Evolutionary conservation across 2,113 vertebrate genomes (phyloP), one percentile per base, ranked within the genome.

Genomic region (Pseudorasbora parva): DNA sequence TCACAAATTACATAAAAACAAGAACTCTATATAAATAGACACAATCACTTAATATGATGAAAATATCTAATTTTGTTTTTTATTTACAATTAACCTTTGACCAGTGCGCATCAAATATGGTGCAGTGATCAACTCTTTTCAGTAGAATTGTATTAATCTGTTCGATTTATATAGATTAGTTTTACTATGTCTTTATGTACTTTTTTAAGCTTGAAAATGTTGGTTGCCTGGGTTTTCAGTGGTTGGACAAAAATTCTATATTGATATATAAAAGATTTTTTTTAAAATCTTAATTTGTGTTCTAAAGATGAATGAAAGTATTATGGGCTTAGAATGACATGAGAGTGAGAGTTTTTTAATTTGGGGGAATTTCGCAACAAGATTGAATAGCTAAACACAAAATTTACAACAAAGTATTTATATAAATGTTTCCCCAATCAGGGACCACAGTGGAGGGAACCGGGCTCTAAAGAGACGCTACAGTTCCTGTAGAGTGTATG

Each of bases 371-470:
- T 5, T 8, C 5, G 10, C 8, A 68, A 10, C 3, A 9, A 66
- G 27, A 37, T 21, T 9, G 3, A 37, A 33, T 66, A 37, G 8
- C 30, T 21, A 66, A 37, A 66, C 30, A 37, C 30, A 3, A 5
- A 37, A 37, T 21, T 37, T 7, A 19, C 30, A 33, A 75, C 15
- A n/a, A 5, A 19, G 14, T 12, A 47, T n/a, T 15, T 59, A 8
- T 17, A 11, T 49, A 4, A n/a, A 10, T 78, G 90, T 41, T 64
- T 56, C 45, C 2, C 7, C 76, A 80, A 12, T 0, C 90, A 99
- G 98, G 98, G 98, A 99, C 91, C 98, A 99, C 93, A 99, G 97
- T 0, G 97, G 98, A 19, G 98, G 98, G 30, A 99, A 99, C 5
- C 92, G 94, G 0, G 93, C 75, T 0, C 91, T 99, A 78, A 95